Evolutionary conservation across 2,888 invertebrate genomes (phyloP).

Genomic region (Melanchra persicariae): DNA sequence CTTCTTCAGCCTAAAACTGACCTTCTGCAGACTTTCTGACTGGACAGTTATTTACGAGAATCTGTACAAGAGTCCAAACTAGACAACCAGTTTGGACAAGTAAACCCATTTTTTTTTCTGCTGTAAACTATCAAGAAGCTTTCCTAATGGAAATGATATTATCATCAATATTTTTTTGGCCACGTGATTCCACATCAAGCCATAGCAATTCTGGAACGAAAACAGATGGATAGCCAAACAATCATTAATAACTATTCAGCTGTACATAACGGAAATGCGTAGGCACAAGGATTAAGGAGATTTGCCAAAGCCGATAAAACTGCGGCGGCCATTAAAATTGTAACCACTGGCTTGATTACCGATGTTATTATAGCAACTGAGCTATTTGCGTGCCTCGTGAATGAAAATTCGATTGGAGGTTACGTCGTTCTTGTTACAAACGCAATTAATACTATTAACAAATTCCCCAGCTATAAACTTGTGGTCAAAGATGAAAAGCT

Average conservation of each 20-base stretch:
- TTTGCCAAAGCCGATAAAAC: constrained; percentile 70
- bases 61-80: not conserved
- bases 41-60: not conserved
- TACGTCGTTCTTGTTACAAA: constrained; percentile 52
- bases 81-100: not conserved
- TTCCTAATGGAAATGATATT: not conserved
- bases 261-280: constrained; percentile 70
- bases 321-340: constrained; percentile 55
- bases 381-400: constrained; percentile 52
- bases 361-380: constrained; percentile 51
- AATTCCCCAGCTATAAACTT: constrained; percentile 19
- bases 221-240: constrained; percentile 39
- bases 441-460: constrained; percentile 47
- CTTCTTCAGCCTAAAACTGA: not conserved
- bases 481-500: constrained; percentile 26
- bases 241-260: constrained; percentile 55
- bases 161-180: not conserved
- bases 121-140: not conserved
- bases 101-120: not conserved
- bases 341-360: constrained; percentile 42
- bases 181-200: not conserved
- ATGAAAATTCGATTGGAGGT: constrained; percentile 60
- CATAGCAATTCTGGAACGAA: constrained; percentile 16
- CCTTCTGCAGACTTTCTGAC: too few species aligned
- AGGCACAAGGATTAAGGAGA: constrained; percentile 68